These are phyloP conservation scores for Geodia barretti DNA, from an alignment of 37 sponge, comb jelly and placozoan genomes.

Conservation along the genomic window DNA sequence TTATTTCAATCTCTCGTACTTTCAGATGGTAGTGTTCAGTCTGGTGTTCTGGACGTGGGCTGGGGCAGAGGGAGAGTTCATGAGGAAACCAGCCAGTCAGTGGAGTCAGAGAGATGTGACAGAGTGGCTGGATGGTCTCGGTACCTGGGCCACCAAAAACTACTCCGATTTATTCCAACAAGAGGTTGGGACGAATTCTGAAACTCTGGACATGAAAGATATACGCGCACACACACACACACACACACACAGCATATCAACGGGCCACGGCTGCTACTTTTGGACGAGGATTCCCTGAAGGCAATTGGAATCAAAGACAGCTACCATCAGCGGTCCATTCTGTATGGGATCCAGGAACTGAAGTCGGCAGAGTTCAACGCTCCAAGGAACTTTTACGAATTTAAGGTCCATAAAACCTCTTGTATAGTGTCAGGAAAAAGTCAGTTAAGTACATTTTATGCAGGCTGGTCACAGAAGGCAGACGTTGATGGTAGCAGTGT, in stretches of 20 bases:
- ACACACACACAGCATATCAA: slow-evolving; percentile 39
- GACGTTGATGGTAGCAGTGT: slow-evolving; percentile 16
- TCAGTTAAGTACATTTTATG: not conserved
- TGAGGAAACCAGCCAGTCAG: slow-evolving; percentile 40
- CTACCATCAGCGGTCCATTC: slow-evolving; percentile 15
- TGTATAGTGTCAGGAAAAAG: no score
- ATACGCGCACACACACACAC: not conserved
- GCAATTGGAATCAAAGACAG: slow-evolving; percentile 7
- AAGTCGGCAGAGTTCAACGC: slow-evolving; percentile 1
- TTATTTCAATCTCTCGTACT: no score
- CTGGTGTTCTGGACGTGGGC: slow-evolving; percentile 8
- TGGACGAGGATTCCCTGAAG: slow-evolving; percentile 11
- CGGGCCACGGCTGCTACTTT: slow-evolving; percentile 44
- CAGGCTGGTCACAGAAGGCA: slow-evolving; percentile 57
- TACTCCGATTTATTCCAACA: slow-evolving; percentile 17
- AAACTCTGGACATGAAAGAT: no score
- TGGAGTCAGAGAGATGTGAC: slow-evolving; percentile 50
- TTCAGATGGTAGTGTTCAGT: slow-evolving; percentile 5
- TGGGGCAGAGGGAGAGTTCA: slow-evolving; percentile 27
- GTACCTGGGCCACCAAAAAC: slow-evolving; percentile 34
- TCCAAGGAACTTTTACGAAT: slow-evolving; percentile 50
- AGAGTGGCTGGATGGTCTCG: slow-evolving; percentile 53
- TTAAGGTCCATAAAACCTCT: no score
- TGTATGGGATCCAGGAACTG: slow-evolving; percentile 33
- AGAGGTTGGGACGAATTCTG: no score